Evolutionary conservation across 1,140 invertebrate genomes (phyloP).

Genomic region (Macrotrachela quadricornifera): DNA sequence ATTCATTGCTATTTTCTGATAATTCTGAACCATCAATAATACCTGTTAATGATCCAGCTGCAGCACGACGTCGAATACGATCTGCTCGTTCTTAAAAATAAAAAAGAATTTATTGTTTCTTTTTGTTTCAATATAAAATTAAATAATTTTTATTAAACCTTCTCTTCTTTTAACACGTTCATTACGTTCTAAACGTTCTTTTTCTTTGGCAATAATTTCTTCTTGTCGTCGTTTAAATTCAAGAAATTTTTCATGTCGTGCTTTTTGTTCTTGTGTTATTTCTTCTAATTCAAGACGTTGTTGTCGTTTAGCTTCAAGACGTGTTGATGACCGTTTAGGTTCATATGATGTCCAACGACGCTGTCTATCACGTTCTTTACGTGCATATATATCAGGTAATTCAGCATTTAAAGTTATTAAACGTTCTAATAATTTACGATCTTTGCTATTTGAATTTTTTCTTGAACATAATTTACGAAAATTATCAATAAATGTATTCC

Average conservation of each 20-base stretch:
- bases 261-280: conserved; percentile 1
- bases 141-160: too few species aligned
- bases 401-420: conserved; percentile 1
- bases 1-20: too few species aligned
- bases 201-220: neutral
- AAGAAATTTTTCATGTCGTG: neutral
- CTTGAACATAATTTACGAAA: neutral
- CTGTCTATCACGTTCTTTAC: neutral
- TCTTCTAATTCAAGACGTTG: neutral
- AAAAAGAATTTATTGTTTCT: too few species aligned
- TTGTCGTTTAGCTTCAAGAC: neutral
- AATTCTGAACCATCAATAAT: too few species aligned
- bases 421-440: too few species aligned
- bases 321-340: conserved; percentile 1
- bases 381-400: neutral
- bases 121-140: too few species aligned
- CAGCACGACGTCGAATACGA: too few species aligned
- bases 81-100: too few species aligned
- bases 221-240: neutral
- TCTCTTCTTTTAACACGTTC: neutral
- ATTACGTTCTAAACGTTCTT: neutral
- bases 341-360: neutral
- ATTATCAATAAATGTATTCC: neutral
- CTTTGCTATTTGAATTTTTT: too few species aligned
- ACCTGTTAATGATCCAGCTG: too few species aligned